Evolutionary conservation across 1,140 invertebrate genomes (phyloP).

Genomic region (Phymorhynchus buccinoides): DNA sequence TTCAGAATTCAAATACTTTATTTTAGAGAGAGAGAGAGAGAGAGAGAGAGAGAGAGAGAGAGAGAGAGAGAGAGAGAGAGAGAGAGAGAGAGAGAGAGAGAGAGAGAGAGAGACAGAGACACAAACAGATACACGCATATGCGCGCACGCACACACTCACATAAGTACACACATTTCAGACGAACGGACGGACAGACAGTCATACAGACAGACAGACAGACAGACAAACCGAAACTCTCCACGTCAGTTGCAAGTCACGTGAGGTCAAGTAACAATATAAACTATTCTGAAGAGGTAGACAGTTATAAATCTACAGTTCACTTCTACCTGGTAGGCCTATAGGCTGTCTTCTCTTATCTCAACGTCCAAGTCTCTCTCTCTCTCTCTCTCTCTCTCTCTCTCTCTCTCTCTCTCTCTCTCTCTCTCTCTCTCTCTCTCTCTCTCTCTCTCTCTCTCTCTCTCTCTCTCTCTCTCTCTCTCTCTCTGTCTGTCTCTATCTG

Average conservation of each 20-base stretch:
- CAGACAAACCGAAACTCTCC: background rate
- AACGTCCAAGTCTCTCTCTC: background rate
- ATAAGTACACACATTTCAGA: background rate
- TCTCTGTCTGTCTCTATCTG: background rate
- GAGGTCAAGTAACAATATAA: too few species aligned
- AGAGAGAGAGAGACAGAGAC: background rate
- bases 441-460: background rate
- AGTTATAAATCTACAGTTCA: background rate
- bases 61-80: slow-evolving; percentile 1
- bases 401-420: background rate
- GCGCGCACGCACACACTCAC: background rate
- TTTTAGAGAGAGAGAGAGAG: too few species aligned
- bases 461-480: background rate
- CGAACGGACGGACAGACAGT: background rate
- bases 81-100: slow-evolving; percentile 1
- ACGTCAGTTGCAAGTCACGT: too few species aligned
- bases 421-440: background rate
- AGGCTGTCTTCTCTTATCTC: too few species aligned
- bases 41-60: slow-evolving; percentile 6
- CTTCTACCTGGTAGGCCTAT: background rate
- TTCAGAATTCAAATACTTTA: too few species aligned
- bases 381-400: background rate
- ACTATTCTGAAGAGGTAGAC: too few species aligned
- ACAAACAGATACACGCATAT: background rate
- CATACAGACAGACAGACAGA: background rate